Percentiles rank a stretch among this genome's conserved stretches.
These are phyloP conservation scores for Rambutsinella grinnellia DNA, from an alignment of 2,888 invertebrate species.

Conservation along the genomic window DNA sequence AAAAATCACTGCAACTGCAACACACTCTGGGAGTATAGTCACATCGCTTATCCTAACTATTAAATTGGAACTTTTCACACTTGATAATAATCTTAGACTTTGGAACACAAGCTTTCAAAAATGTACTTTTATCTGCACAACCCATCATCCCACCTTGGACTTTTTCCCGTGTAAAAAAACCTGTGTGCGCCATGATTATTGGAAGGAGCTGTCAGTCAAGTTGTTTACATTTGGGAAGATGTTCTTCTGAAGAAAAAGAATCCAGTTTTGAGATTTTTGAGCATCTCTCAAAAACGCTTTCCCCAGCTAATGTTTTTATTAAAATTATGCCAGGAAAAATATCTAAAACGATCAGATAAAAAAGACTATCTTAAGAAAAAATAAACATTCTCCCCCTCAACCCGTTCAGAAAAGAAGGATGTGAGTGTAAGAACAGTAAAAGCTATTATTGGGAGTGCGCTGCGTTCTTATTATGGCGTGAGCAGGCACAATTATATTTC, in stretches of 20 bases:
- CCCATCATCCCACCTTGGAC: too few species aligned
- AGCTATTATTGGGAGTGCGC: neutral
- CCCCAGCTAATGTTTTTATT: too few species aligned
- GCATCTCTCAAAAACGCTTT: neutral
- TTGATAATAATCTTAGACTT: too few species aligned
- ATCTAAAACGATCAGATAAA: conserved; percentile 10
- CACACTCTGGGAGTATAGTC: too few species aligned
- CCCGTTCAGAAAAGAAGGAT: neutral
- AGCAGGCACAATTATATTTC: neutral
- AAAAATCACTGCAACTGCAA: too few species aligned
- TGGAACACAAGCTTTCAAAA: too few species aligned
- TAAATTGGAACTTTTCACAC: too few species aligned
- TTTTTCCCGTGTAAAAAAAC: too few species aligned
- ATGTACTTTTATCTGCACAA: too few species aligned
- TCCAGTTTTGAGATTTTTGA: neutral
- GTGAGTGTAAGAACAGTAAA: neutral
- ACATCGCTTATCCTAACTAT: too few species aligned
- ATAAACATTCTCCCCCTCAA: conserved; percentile 12
- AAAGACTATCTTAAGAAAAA: conserved; percentile 21
- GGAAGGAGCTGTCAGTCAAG: neutral
- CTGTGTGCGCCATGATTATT: neutral
- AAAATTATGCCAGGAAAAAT: too few species aligned
- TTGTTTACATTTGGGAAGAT: neutral
- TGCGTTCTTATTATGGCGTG: neutral
- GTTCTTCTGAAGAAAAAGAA: neutral